phyloP scores from a whole-genome alignment of 2,888 invertebrate genomes.

The Nomada lathburiana region DNA sequence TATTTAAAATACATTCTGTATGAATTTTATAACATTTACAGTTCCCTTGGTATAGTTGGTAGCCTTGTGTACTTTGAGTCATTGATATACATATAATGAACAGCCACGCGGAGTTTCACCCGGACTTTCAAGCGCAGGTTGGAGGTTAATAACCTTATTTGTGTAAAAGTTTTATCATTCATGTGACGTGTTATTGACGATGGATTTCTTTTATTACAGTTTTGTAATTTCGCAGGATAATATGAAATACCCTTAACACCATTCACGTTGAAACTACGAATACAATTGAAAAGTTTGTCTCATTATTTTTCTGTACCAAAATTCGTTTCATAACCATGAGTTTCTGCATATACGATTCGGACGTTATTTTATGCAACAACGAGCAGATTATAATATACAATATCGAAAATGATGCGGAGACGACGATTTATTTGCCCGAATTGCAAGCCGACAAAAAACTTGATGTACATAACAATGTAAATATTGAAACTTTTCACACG shows the following conservation, averaged over 20 bases:
- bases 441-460: slow-evolving; percentile 68
- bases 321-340: slow-evolving; percentile 74
- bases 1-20: no score
- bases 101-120: background rate
- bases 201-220: background rate
- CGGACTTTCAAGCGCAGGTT: background rate
- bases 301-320: background rate
- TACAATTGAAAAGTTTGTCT: no score
- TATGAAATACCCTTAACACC: background rate
- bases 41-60: slow-evolving; percentile 17
- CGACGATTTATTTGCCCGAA: slow-evolving; percentile 72
- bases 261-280: background rate
- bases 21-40: background rate
- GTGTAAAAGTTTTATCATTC: background rate
- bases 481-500: slow-evolving; percentile 82
- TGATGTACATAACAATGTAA: slow-evolving; percentile 77
- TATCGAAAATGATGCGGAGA: slow-evolving; percentile 63
- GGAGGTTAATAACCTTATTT: background rate
- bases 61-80: background rate
- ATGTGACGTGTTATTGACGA: background rate
- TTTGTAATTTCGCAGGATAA: background rate
- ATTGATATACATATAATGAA: background rate
- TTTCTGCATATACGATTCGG: slow-evolving; percentile 75
- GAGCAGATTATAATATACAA: slow-evolving; percentile 77
- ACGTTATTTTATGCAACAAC: slow-evolving; percentile 77